A percentile compares a stretch with the other conserved stretches of the same genome.
These are phyloP conservation scores for Camponotus floridanus DNA, from an alignment of 1,140 invertebrate species.

Conservation along the genomic window DNA sequence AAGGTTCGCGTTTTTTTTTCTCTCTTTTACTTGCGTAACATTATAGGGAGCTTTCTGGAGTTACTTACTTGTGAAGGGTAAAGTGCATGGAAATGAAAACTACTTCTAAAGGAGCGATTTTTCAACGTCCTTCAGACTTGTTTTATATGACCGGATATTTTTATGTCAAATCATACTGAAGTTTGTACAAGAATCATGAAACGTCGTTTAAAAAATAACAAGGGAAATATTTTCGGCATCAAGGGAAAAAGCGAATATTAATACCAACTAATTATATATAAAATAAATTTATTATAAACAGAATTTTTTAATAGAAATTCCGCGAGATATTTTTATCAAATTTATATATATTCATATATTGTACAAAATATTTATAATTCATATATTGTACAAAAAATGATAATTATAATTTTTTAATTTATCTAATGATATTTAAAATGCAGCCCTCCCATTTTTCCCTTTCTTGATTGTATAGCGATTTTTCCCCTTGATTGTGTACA, in stretches of 20 bases:
- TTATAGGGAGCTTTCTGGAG: background rate
- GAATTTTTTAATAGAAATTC: background rate
- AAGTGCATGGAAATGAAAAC: slow-evolving; percentile 42
- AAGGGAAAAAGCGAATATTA: background rate
- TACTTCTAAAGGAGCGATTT: slow-evolving; percentile 33
- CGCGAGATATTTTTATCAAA: background rate
- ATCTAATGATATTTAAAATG: background rate
- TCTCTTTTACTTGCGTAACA: slow-evolving; percentile 35
- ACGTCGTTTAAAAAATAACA: background rate
- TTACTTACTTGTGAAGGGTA: background rate
- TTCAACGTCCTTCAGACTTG: background rate
- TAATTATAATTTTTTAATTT: background rate
- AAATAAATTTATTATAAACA: background rate
- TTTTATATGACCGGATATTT: slow-evolving; percentile 23
- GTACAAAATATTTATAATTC: background rate
- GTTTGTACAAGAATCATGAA: background rate
- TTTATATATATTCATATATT: too few species aligned
- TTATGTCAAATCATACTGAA: background rate
- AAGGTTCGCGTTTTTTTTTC: background rate
- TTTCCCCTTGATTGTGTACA: slow-evolving; percentile 10
- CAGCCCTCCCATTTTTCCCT: background rate
- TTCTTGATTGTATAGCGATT: background rate
- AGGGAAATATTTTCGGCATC: background rate
- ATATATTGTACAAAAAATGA: background rate
- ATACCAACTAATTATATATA: background rate